These are phyloP conservation scores for Macquaria ambigua DNA, from an alignment of 2,113 vertebrate species.

Conservation along the genomic window DNA sequence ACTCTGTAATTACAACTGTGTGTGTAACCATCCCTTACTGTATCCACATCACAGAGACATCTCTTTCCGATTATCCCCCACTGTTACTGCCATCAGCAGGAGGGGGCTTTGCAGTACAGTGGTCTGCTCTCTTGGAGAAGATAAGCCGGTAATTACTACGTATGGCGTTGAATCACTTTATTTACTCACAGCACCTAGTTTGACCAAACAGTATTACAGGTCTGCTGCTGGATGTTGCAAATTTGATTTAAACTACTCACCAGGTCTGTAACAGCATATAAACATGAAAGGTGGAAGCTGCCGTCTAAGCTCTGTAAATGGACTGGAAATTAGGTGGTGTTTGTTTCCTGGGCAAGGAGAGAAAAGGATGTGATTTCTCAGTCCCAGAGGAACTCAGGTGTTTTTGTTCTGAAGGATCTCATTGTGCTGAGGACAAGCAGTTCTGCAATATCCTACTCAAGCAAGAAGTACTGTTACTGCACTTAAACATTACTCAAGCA, in stretches of 20 bases:
- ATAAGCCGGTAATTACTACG: conserved; percentile 53
- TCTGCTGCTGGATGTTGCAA: conserved; percentile 33
- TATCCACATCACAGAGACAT: conserved; percentile 45
- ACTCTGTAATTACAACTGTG: conserved; percentile 64
- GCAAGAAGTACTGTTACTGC: not conserved
- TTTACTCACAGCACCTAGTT: conserved; percentile 50
- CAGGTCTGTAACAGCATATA: not conserved
- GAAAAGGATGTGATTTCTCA: conserved; percentile 48
- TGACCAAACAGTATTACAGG: conserved; percentile 35
- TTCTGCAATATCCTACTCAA: conserved; percentile 19
- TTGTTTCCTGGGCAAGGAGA: conserved; percentile 42
- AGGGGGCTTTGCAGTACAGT: conserved; percentile 31
- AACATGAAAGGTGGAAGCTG: conserved; percentile 46
- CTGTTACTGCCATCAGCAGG: conserved; percentile 38
- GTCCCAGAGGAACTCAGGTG: conserved; percentile 38
- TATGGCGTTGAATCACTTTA: conserved; percentile 53
- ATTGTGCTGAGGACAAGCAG: conserved; percentile 7
- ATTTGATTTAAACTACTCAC: conserved; percentile 41
- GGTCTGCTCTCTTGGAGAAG: conserved; percentile 30
- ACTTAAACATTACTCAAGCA: conserved; percentile 12
- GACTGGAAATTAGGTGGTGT: conserved; percentile 35
- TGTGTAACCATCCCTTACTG: conserved; percentile 37
- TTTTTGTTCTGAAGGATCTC: conserved; percentile 36
- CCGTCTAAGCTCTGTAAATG: conserved; percentile 37
- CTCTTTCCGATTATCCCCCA: conserved; percentile 47